Conservation (phyloP, 2,113 vertebrate species). For the Proterorhinus semilunaris region DNA sequence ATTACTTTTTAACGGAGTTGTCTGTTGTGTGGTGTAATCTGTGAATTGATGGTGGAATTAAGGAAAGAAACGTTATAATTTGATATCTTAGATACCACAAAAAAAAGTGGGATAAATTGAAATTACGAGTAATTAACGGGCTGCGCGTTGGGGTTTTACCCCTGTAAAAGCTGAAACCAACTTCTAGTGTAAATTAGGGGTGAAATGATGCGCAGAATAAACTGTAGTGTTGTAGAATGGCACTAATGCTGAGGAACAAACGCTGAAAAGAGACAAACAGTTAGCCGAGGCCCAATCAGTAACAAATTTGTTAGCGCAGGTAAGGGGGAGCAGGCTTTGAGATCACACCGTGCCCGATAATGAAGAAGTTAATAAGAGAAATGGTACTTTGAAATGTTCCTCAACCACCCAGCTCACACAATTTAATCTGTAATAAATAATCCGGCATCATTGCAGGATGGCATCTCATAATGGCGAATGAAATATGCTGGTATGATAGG, state of each 20-base stretch:
- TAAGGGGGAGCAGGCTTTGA: conserved; percentile 72
- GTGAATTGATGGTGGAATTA: too few relatives aligned
- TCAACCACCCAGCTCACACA: conserved; percentile 97
- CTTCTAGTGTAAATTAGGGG: conserved; percentile 32
- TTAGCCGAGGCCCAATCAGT: conserved; percentile 56
- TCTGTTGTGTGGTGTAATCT: too few relatives aligned
- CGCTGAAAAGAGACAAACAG: conserved; percentile 51
- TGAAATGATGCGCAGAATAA: conserved; percentile 45
- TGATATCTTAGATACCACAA: too few relatives aligned
- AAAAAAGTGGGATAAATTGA: too few relatives aligned
- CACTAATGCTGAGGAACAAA: conserved; percentile 53
- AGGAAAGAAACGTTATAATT: too few relatives aligned
- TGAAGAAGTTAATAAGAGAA: conserved; percentile 99
- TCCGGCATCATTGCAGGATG: conserved; percentile 98
- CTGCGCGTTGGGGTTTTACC: too few relatives aligned
- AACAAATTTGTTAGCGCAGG: conserved; percentile 71
- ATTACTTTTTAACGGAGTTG: too few relatives aligned
- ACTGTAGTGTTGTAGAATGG: conserved; percentile 34
- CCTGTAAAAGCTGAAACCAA: too few relatives aligned
- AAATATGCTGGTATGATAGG: conserved; percentile 99
- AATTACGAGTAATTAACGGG: too few relatives aligned
- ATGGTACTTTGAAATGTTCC: conserved; percentile 98
- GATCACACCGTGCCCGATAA: conserved; percentile 93
- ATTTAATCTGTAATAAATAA: conserved; percentile 99
- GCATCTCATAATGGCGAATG: conserved; percentile 99